Conservation (phyloP, 2,113 vertebrate species). For the Mesoclemmys tuberculata region DNA sequence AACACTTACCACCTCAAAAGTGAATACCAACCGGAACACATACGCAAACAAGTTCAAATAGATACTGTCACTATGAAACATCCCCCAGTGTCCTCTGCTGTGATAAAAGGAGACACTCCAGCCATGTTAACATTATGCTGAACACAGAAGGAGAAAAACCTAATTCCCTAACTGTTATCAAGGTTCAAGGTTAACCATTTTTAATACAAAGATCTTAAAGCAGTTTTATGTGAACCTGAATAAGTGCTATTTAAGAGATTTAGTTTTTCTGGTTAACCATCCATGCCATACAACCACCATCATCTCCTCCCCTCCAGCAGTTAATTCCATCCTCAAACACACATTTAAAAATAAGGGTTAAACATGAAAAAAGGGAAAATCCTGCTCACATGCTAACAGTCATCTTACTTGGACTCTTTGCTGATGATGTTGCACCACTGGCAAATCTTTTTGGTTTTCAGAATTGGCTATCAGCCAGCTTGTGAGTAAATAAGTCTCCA, state of each 20-base stretch:
- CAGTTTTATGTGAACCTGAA: neutral
- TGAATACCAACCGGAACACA: neutral
- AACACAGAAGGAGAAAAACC: conserved; percentile 43
- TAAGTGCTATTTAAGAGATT: neutral
- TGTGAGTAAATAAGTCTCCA: neutral
- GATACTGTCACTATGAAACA: conserved; percentile 34
- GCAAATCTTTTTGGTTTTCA: neutral
- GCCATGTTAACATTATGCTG: conserved; percentile 15
- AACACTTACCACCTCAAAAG: conserved; percentile 8
- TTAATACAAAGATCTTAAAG: neutral
- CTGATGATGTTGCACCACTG: neutral
- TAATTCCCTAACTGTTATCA: conserved; percentile 5
- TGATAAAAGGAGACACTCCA: conserved; percentile 53
- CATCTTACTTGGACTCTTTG: neutral
- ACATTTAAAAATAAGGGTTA: neutral
- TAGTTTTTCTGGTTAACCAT: neutral
- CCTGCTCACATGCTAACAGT: neutral
- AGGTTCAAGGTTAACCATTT: neutral
- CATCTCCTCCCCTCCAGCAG: neutral
- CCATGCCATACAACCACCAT: neutral
- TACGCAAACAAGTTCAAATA: conserved; percentile 40
- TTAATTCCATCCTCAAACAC: neutral
- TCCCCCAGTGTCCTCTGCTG: conserved; percentile 49
- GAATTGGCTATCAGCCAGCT: neutral
- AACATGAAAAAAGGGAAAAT: neutral